These are phyloP conservation scores for Dissostichus mawsoni DNA, from an alignment of 2,113 vertebrate genomes.

Conservation along the genomic window DNA sequence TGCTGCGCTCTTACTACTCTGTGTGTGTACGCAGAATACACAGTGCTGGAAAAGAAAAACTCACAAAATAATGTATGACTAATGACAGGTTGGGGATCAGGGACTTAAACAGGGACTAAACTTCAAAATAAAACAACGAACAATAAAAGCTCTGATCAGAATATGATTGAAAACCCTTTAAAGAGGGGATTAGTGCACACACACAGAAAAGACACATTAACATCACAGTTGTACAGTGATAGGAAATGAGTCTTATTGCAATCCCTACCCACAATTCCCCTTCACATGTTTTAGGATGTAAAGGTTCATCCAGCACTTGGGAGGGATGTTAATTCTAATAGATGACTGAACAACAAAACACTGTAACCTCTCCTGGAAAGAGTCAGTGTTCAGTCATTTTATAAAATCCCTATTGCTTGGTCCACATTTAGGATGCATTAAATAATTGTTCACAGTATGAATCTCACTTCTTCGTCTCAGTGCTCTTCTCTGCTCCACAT, in stretches of 20 bases:
- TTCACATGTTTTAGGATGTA: background rate
- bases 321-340: background rate
- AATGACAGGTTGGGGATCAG: background rate
- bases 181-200: conserved; percentile 20
- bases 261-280: conserved; percentile 1
- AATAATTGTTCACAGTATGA: conserved; percentile 1
- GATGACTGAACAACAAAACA: background rate
- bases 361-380: background rate
- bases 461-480: background rate
- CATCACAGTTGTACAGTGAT: conserved; percentile 10
- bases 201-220: conserved; percentile 1
- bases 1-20: conserved; percentile 47
- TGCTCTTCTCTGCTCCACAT: conserved; percentile 35
- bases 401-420: background rate
- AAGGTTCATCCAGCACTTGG: background rate
- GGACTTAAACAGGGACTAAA: background rate
- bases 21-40: conserved; percentile 13
- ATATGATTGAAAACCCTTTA: conserved; percentile 42
- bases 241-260: conserved; percentile 13
- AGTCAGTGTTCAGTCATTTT: background rate
- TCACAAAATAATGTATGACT: background rate
- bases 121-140: conserved; percentile 22
- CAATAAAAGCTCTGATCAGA: conserved; percentile 18
- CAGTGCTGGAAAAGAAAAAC: conserved; percentile 5
- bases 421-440: background rate